Conservation (phyloP, 2,113 vertebrate species). For the Platichthys stellatus region DNA sequence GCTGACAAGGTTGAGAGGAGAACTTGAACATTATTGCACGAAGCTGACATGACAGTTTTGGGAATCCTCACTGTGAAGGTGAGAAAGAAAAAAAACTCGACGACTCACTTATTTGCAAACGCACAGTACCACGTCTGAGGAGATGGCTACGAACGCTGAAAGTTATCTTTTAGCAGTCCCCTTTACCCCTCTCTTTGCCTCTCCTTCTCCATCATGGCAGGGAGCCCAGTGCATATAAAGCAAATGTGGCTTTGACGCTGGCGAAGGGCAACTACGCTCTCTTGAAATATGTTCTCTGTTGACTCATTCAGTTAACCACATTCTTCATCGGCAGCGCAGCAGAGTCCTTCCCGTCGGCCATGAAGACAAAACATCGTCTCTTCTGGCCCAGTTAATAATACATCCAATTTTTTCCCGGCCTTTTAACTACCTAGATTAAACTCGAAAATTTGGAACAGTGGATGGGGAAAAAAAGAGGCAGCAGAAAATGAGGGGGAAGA, state of each 20-base stretch:
- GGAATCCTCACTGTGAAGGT: constrained; percentile 13
- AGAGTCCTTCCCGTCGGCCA: constrained; percentile 54
- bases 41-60: background rate
- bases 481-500: constrained; percentile 63
- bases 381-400: constrained; percentile 52
- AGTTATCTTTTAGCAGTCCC: constrained; percentile 17
- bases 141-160: constrained; percentile 28
- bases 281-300: constrained; percentile 75
- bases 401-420: constrained; percentile 18
- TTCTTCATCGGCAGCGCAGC: constrained; percentile 67
- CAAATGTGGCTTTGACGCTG: constrained; percentile 54
- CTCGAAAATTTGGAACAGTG: constrained; percentile 40
- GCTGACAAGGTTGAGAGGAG: background rate
- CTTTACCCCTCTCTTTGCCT: constrained; percentile 36
- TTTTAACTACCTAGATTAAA: constrained; percentile 53
- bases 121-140: constrained; percentile 6
- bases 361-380: constrained; percentile 60
- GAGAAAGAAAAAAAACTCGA: constrained; percentile 21
- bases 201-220: constrained; percentile 54
- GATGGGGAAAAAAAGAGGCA: constrained; percentile 36
- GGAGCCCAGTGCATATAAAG: constrained; percentile 65
- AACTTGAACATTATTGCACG: background rate
- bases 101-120: constrained; percentile 21
- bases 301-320: constrained; percentile 72
- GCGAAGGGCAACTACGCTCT: constrained; percentile 54